Evolutionary conservation across 1,140 invertebrate species (phyloP).

Genomic region (Drosophila eugracilis): DNA sequence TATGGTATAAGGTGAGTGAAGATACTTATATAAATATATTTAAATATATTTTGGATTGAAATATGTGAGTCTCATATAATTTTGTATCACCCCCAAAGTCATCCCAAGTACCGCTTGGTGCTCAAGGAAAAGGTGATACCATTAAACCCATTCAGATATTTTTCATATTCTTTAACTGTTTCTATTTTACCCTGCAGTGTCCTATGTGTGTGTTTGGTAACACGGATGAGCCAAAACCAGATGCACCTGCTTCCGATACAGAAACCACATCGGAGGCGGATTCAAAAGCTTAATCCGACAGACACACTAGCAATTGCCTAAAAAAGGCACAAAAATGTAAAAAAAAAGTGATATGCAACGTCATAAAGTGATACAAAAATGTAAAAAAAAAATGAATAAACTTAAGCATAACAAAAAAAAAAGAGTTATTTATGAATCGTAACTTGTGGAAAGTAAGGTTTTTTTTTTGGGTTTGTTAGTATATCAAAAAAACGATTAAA

Average conservation of each 20-base stretch:
- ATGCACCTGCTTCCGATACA: constrained; percentile 85
- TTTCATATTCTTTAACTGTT: not conserved
- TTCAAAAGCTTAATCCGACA: constrained; percentile 58
- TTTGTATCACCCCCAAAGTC: constrained; percentile 84
- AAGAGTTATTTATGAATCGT: no score
- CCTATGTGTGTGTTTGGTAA: constrained; percentile 88
- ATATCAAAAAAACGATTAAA: no score
- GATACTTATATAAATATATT: no score
- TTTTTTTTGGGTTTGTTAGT: no score
- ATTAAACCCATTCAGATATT: not conserved
- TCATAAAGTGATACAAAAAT: constrained; percentile 53
- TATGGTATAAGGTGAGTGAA: constrained; percentile 90
- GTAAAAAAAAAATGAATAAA: constrained; percentile 36
- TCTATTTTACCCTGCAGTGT: constrained; percentile 84
- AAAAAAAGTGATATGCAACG: constrained; percentile 33
- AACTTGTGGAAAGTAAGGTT: no score
- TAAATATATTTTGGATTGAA: not conserved
- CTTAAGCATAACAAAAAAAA: constrained; percentile 1
- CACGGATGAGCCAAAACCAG: constrained; percentile 73
- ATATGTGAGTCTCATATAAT: not conserved
- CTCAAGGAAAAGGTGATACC: constrained; percentile 86
- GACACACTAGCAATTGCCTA: constrained; percentile 53
- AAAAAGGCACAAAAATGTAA: constrained; percentile 48
- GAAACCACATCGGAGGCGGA: constrained; percentile 80
- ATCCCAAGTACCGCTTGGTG: constrained; percentile 91